Evolutionary conservation across 2,797 vertebrate genomes (phyloP), one percentile per base, ranked within the genome.

Genomic region (Kryptopterus vitreolus): DNA sequence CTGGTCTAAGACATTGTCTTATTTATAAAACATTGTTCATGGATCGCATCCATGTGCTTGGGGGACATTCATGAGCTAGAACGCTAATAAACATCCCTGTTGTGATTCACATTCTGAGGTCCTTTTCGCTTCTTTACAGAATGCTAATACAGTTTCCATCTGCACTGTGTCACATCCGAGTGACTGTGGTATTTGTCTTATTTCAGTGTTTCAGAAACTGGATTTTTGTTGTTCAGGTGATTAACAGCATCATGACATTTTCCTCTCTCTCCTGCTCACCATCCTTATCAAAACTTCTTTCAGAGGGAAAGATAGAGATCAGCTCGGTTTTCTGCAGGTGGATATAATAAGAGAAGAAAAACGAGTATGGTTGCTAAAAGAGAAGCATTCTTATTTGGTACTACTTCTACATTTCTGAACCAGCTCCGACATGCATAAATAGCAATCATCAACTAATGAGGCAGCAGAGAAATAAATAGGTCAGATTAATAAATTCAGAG

Each of bases 341-440:
- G 31, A 55, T 29, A 38, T 57, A 65, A 71, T 72, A 43, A 71
- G 63, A 50, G 57, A 53, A 80, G 16, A 77, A 70, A 72, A 70
- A 59, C 78, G 66, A 52, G 16, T 72, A 62, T 66, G 73, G 74
- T 55, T 52, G 80, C 68, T 76, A 72, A 82, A 81, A 82, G 53
- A 69, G 48, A 85, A 58, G 53, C 1, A 10, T 38, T 58, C 33
- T 58, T 58, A 18, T 57, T 72, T 57, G 22, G 11, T 22, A 63
- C 79, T 69, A 78, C 82, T 83, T 85, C 83, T 85, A 74, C 83
- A 61, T 89, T 77, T 88, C 82, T 88, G 79, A 80, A 70, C 48
- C 76, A 80, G 80, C 79, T 85, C 83, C 83, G 86, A 82, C 80
- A 82, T 81, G 52, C 33, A n/a, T 57, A 59, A 62, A 72, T 81